These are phyloP conservation scores for Ectemnius lituratus DNA, from an alignment of 2,888 invertebrate species.

Conservation along the genomic window DNA sequence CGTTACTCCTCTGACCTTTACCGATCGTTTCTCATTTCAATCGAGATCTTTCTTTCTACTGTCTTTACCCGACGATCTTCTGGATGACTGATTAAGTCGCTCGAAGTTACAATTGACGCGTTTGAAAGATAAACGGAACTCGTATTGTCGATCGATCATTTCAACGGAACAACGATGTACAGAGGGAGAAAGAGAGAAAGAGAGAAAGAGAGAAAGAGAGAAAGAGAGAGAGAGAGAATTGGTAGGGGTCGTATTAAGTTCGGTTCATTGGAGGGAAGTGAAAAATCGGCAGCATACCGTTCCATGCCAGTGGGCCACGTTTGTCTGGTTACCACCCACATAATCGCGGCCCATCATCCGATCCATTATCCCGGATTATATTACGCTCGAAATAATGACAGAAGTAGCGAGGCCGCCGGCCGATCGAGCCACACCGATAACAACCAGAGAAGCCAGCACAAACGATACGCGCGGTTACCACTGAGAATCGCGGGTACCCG, in stretches of 20 bases:
- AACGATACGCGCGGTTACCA: background rate
- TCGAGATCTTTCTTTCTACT: too few relatives aligned
- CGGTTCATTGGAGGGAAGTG: slow-evolving; percentile 50
- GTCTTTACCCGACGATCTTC: too few relatives aligned
- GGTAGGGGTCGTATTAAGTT: slow-evolving; percentile 47
- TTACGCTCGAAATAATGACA: slow-evolving; percentile 39
- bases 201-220: slow-evolving; percentile 43
- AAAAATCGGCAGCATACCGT: slow-evolving; percentile 53
- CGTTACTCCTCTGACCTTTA: too few relatives aligned
- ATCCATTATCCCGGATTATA: slow-evolving; percentile 47
- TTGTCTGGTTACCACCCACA: slow-evolving; percentile 35
- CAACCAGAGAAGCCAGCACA: too few relatives aligned
- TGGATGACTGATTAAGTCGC: too few relatives aligned
- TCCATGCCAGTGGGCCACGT: slow-evolving; percentile 51
- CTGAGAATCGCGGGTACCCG: background rate
- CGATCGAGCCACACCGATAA: background rate
- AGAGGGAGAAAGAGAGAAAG: slow-evolving; percentile 36
- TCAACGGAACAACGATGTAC: slow-evolving; percentile 31
- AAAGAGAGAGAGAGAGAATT: slow-evolving; percentile 1
- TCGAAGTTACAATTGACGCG: too few relatives aligned
- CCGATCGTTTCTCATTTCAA: too few relatives aligned
- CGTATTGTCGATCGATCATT: slow-evolving; percentile 58
- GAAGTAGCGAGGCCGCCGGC: slow-evolving; percentile 17
- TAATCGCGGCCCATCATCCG: slow-evolving; percentile 45
- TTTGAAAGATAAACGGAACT: slow-evolving; percentile 50